Base-by-base conservation (phyloP, 2,113 vertebrate genomes). In the Dipodomys ordii region DNA sequence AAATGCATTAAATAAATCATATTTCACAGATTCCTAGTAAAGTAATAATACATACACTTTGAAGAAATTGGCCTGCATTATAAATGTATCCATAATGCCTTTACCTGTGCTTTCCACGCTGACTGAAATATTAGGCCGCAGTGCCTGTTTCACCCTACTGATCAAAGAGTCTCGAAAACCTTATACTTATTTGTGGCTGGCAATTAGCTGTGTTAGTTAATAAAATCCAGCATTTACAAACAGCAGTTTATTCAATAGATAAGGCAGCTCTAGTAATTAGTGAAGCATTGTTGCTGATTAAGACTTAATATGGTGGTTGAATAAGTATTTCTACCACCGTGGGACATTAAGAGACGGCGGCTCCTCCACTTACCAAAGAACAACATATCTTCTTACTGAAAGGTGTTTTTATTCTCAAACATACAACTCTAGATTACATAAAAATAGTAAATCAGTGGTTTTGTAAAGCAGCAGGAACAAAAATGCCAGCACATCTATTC, bases 1-100 rank as follows among this genome's bases (percentile, higher is more conserved):
- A 97, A 98, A 97, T 97, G 96, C 98, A 98, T 98, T 98, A 98
- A 98, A 98, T 98, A 98, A 98, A 98, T 98, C 97, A 97, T 97
- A 98, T 98, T 97, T 98, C 97, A 97, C 76, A 93, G 95, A 92
- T 78, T 97, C 90, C 83, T 78, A 96, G 95, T 83, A 98, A 98
- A 97, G 97, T 98, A 98, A 97, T 98, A 98, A 98, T 94, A 98
- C 97, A 98, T 97, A 95, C 82, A 96, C 96, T 98, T 20, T 97
- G 95, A 97, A 98, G 96, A 97, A 98, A 98, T 93, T 95, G 94
- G 95, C 87, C 96, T 96, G 95, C 78, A 94, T 97, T 98, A 97
- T 97, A 97, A 98, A 98, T 96, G 96, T 96, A 97, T 98, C 98
- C 97, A 96, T 98, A 98, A 98, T 98, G 96, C 97, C 96, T 98